phyloP scores from a whole-genome alignment of 2,888 invertebrate genomes.

The Drosophila gaucha region DNA sequence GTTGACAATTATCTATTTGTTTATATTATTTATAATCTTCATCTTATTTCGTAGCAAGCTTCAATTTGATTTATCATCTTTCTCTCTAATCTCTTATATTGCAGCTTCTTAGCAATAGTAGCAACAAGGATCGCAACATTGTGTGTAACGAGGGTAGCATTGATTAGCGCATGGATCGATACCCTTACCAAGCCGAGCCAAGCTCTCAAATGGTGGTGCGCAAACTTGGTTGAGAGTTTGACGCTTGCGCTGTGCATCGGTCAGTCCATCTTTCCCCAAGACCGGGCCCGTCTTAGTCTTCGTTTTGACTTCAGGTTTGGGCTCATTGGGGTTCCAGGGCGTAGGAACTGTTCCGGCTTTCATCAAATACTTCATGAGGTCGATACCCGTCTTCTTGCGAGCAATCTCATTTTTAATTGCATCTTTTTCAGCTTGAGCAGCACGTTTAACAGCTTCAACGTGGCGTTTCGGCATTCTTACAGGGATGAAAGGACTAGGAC shows the following conservation, averaged over 20 bases:
- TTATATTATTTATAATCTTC: background rate
- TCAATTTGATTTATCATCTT: background rate
- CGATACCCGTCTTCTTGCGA: slow-evolving; percentile 30
- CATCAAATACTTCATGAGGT: slow-evolving; percentile 60
- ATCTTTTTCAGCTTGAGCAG: slow-evolving; percentile 22
- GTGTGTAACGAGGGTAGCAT: slow-evolving; percentile 17
- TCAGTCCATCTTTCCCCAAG: slow-evolving; percentile 56
- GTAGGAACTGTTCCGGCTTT: slow-evolving; percentile 23
- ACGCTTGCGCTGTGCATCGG: slow-evolving; percentile 46
- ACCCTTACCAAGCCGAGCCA: slow-evolving; percentile 64
- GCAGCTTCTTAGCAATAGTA: slow-evolving; percentile 4
- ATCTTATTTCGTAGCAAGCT: background rate
- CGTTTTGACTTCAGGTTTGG: slow-evolving; percentile 3
- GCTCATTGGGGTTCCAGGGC: slow-evolving; percentile 48
- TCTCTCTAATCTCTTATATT: background rate
- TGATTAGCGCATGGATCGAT: slow-evolving; percentile 36
- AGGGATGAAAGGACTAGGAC: slow-evolving; percentile 23
- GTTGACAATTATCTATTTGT: background rate
- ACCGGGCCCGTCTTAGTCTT: background rate
- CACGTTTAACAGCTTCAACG: slow-evolving; percentile 9
- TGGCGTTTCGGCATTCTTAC: slow-evolving; percentile 38
- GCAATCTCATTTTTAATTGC: slow-evolving; percentile 6
- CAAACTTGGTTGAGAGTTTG: slow-evolving; percentile 41
- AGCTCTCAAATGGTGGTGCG: slow-evolving; percentile 55
- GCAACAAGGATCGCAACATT: slow-evolving; percentile 9